phyloP scores from a whole-genome alignment of 1,140 invertebrate genomes.

The Drosophila yakuba region DNA sequence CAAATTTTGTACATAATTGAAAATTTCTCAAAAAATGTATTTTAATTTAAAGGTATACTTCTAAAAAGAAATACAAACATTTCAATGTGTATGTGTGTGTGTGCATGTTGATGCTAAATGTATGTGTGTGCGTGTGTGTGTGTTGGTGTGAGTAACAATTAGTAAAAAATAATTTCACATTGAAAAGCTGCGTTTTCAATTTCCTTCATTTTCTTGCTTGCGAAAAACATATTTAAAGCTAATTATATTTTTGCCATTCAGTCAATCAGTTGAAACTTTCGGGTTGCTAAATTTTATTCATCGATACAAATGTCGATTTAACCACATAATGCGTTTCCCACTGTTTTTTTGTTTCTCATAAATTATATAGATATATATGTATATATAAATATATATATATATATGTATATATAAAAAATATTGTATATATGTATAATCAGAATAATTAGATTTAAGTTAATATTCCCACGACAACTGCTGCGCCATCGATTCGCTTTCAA shows the following conservation, averaged over 20 bases:
- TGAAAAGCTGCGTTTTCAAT: conserved; percentile 58
- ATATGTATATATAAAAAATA: conserved; percentile 36
- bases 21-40: conserved; percentile 38
- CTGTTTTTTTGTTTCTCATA: conserved; percentile 80
- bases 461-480: conserved; percentile 37
- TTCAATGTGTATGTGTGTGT: conserved; percentile 32
- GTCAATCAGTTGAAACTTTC: conserved; percentile 85
- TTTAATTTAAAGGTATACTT: conserved; percentile 22
- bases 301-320: conserved; percentile 52
- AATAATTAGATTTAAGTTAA: conserved; percentile 44
- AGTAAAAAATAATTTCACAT: conserved; percentile 80
- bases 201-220: conserved; percentile 36
- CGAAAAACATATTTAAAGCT: conserved; percentile 61
- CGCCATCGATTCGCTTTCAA: conserved; percentile 51
- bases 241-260: conserved; percentile 83
- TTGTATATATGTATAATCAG: conserved; percentile 49
- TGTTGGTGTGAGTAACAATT: conserved; percentile 74
- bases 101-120: conserved; percentile 22
- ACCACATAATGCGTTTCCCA: conserved; percentile 66
- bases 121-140: conserved; percentile 35
- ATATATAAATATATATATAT: conserved; percentile 41
- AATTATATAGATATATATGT: conserved; percentile 56
- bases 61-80: conserved; percentile 35
- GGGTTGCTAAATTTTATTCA: conserved; percentile 56
- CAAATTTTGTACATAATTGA: conserved; percentile 62